Percentiles rank a stretch among this genome's conserved stretches.
Conservation (phyloP, 2,888 invertebrate genomes). For the Dryococelus australis region DNA sequence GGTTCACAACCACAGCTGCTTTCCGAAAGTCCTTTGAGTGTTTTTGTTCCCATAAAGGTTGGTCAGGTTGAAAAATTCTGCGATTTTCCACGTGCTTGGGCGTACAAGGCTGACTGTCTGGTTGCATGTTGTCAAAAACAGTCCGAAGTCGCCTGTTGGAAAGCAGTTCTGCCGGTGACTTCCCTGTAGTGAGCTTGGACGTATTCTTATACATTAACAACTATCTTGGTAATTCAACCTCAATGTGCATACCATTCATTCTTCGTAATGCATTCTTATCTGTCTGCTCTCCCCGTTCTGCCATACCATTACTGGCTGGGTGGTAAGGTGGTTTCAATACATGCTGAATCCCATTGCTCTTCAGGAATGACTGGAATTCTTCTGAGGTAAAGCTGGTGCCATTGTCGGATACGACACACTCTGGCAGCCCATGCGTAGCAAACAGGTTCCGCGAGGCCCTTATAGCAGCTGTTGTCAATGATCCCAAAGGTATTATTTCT, state of each 20-base stretch:
- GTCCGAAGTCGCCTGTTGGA: background rate
- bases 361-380: background rate
- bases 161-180: background rate
- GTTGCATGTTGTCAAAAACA: background rate
- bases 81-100: no score
- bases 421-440: background rate
- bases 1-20: no score
- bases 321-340: background rate
- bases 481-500: background rate
- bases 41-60: no score
- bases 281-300: background rate
- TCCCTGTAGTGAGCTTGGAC: background rate
- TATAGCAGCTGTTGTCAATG: background rate
- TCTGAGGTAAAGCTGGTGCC: background rate
- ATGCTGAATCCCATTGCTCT: background rate
- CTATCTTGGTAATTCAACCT: background rate
- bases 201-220: background rate
- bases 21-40: no score
- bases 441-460: background rate
- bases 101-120: background rate
- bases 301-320: background rate
- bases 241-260: background rate
- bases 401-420: background rate
- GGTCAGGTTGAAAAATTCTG: no score
- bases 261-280: background rate